Base-by-base conservation (phyloP, 2,113 vertebrate species). In the Grammomys surdaster region DNA sequence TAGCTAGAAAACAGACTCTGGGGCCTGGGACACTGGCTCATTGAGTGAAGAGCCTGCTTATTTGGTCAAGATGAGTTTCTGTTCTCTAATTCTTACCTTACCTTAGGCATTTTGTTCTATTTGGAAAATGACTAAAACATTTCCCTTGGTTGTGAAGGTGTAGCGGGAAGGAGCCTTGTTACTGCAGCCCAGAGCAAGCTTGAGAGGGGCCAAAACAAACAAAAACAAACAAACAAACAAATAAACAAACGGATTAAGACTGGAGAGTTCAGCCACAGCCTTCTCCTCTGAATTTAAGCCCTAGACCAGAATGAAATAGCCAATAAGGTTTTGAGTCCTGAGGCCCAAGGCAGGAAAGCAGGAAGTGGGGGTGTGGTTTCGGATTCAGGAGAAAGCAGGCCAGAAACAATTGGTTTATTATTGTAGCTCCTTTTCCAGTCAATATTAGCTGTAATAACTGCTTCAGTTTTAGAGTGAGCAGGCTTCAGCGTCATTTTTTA, bases 11-110 rank as follows among this genome's bases (percentile, higher is more conserved):
- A 31, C 72, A 89, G 69, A 75, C 56, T 84, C 73, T 1, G 16
- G 9, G 9, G 82, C 60, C 16, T 1, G 24, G 17, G 26, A 20
- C 1, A 13, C 13, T 1, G 0, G 19, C 56, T 40, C 22, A 4
- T 1, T 82, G 24, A 40, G 26, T 33, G 82, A 85, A 33, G 82
- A 31, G 43, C 1, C 65, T 85, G 81, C 26, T 65, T 14, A 7
- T 17, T 40, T 14, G n/a, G 24, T 9, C 36, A 81, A 89, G 80
- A 51, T 19, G 31, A 81, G 46, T 13, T 31, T 69, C 16, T 11
- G 31, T 48, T 3, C 63, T 60, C 80, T 46, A 33, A 26, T 69
- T 20, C 73, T 24, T 31, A 19, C 31, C 20, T 36, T 33, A 36
- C 26, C 63, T 67, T 2, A 1, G 17, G 46, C 33, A 56, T 56